Percentiles rank a stretch among this genome's conserved stretches.
phyloP scores from a whole-genome alignment of 2,113 vertebrate genomes.

The Pelodiscus sinensis region DNA sequence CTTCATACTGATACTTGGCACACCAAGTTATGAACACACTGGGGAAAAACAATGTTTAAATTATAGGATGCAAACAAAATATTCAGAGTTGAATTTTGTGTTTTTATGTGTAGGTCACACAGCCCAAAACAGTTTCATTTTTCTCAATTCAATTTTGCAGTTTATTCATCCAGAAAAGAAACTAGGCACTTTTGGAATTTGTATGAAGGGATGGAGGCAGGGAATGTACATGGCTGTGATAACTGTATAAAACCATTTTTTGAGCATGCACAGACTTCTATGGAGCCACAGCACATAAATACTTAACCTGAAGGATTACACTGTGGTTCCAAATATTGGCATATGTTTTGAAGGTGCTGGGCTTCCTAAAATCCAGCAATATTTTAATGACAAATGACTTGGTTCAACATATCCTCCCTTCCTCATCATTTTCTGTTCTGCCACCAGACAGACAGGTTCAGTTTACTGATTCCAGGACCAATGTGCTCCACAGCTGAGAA shows the following conservation, averaged over 20 bases:
- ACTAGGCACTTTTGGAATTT: constrained; percentile 26
- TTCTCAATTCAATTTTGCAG: constrained; percentile 36
- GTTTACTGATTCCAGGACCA: neutral
- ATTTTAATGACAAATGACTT: neutral
- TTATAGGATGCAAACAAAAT: constrained; percentile 27
- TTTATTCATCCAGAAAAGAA: constrained; percentile 54
- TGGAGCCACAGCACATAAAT: neutral
- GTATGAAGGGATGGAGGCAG: neutral
- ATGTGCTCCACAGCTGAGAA: neutral
- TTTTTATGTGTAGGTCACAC: constrained; percentile 25
- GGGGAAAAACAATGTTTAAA: constrained; percentile 31
- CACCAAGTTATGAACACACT: neutral
- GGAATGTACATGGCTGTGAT: neutral
- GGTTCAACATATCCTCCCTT: neutral
- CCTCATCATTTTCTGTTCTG: neutral
- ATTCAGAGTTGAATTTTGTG: constrained; percentile 16
- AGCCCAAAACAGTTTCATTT: constrained; percentile 24
- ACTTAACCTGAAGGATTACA: constrained; percentile 13
- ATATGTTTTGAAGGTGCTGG: neutral
- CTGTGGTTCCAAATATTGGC: constrained; percentile 2
- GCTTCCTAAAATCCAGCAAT: constrained; percentile 1
- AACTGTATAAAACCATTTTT: constrained; percentile 29
- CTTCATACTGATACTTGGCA: constrained; percentile 7
- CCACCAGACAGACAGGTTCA: neutral
- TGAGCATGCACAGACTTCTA: constrained; percentile 29